Evolutionary conservation across 2,888 invertebrate species (phyloP).

Genomic region (Flexamia atlantica): DNA sequence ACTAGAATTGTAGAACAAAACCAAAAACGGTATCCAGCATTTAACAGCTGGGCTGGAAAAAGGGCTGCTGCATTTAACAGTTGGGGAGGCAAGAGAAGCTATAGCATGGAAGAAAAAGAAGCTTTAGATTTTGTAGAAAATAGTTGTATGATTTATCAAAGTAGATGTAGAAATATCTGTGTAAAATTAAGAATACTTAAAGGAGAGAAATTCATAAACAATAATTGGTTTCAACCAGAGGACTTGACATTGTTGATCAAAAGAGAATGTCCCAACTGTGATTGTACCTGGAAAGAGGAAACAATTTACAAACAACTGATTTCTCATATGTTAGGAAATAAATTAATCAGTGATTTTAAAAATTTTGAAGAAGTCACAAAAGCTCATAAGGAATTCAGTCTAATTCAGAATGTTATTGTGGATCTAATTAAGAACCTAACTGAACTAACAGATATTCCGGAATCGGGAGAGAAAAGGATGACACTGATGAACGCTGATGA

Average conservation of each 20-base stretch:
- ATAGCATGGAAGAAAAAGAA: conserved; percentile 65
- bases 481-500: too few relatives aligned
- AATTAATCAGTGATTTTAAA: neutral
- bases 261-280: neutral
- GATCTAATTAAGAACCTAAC: too few relatives aligned
- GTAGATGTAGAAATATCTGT: neutral
- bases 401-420: too few relatives aligned
- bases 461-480: too few relatives aligned
- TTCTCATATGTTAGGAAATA: neutral
- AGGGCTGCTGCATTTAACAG: conserved; percentile 58
- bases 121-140: neutral
- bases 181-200: neutral
- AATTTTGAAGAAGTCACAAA: too few relatives aligned
- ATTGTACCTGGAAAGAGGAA: neutral
- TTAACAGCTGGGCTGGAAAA: conserved; percentile 50
- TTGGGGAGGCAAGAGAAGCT: conserved; percentile 67
- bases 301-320: neutral
- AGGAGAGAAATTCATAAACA: neutral
- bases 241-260: neutral
- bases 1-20: neutral
- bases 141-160: neutral
- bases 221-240: neutral
- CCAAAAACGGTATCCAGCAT: conserved; percentile 42
- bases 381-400: too few relatives aligned
- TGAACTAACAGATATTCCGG: too few relatives aligned